These are phyloP conservation scores for Scopus umbretta DNA, from an alignment of 2,113 vertebrate genomes.

Conservation along the genomic window DNA sequence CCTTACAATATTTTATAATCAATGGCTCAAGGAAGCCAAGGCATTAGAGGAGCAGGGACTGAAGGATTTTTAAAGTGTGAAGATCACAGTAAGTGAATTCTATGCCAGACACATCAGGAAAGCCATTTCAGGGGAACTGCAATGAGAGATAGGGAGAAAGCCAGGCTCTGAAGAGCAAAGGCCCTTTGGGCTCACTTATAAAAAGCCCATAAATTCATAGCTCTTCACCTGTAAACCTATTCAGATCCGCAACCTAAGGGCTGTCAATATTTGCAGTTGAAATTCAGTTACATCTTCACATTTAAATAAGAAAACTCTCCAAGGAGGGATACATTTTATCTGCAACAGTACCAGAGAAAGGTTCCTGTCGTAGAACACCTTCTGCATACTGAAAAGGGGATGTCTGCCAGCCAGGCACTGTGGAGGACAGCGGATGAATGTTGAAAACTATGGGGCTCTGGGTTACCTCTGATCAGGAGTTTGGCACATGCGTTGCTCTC, in stretches of 20 bases:
- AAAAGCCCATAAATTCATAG: not conserved
- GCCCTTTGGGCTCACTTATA: not conserved
- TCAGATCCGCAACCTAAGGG: not conserved
- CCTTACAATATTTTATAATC: not conserved
- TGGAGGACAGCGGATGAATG: not conserved
- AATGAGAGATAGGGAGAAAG: not conserved
- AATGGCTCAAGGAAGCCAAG: not conserved
- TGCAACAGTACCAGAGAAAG: not conserved
- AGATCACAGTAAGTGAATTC: slow-evolving; percentile 5
- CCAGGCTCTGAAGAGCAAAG: not conserved
- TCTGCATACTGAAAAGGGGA: not conserved
- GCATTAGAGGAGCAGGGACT: not conserved
- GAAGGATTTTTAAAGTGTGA: not conserved
- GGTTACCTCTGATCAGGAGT: not conserved
- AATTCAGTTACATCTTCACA: slow-evolving; percentile 8
- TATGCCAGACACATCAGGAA: not conserved
- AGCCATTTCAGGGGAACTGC: not conserved
- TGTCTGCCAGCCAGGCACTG: not conserved
- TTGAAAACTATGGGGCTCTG: not conserved
- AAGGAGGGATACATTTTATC: not conserved
- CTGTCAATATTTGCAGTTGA: not conserved
- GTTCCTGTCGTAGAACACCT: not conserved
- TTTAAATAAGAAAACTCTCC: not conserved
- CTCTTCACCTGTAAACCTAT: not conserved
- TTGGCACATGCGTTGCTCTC: fast-evolving